Evolutionary conservation across 2,797 vertebrate species (phyloP).

Genomic region (Muscicapa striata): DNA sequence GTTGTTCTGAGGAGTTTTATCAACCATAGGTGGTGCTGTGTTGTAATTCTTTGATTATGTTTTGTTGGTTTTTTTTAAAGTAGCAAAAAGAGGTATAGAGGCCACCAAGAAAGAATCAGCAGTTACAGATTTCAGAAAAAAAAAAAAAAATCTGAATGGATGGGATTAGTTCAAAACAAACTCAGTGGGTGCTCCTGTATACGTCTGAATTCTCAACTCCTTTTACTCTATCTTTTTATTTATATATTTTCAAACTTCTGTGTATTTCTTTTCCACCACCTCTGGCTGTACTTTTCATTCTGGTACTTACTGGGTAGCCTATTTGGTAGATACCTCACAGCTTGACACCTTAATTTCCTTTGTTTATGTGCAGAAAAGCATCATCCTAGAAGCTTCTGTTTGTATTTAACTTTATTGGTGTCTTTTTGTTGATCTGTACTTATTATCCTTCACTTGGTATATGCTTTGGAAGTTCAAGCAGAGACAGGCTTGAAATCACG

Average conservation of each 20-base stretch:
- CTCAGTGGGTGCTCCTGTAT: background rate
- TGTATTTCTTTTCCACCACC: background rate
- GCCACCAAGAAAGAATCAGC: background rate
- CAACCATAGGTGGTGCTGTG: slow-evolving; percentile 44
- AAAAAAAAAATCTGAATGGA: background rate
- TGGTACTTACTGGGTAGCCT: background rate
- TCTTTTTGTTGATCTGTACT: background rate
- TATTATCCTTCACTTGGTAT: background rate
- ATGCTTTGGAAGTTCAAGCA: background rate
- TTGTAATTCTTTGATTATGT: slow-evolving; percentile 7
- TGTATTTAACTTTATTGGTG: background rate
- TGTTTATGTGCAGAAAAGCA: background rate
- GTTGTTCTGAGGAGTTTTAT: background rate
- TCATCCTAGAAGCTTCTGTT: background rate
- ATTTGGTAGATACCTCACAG: background rate
- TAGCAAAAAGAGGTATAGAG: background rate
- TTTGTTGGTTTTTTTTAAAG: background rate
- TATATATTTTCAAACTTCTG: background rate
- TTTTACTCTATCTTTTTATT: background rate
- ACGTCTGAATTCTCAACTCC: background rate
- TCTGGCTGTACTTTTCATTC: background rate
- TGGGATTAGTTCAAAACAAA: slow-evolving; percentile 15
- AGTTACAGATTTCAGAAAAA: background rate
- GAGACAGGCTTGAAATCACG: background rate
- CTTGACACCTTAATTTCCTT: background rate